Conservation (phyloP, 2,888 invertebrate genomes). For the Tenthredo mesomela region DNA sequence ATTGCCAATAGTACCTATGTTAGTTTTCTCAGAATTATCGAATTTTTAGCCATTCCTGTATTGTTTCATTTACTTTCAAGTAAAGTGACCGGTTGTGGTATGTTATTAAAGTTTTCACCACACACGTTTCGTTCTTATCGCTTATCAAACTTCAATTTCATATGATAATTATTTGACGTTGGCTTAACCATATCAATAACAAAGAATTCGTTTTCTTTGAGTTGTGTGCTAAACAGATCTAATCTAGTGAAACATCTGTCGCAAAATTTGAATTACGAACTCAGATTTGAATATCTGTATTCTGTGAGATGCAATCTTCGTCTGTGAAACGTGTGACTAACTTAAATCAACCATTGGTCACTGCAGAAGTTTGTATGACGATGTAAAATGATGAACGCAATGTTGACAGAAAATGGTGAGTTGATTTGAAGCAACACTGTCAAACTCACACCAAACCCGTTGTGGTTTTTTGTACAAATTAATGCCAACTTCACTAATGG, state of each 20-base stretch:
- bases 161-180: not conserved
- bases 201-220: not conserved
- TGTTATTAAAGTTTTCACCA: constrained; percentile 7
- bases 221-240: no score
- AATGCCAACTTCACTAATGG: not conserved
- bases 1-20: constrained; percentile 5
- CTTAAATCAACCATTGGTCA: not conserved
- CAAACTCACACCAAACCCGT: not conserved
- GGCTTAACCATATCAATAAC: not conserved
- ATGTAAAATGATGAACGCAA: not conserved
- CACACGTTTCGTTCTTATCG: not conserved
- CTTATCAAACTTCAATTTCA: not conserved
- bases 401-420: not conserved
- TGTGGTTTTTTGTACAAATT: not conserved
- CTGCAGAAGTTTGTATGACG: not conserved
- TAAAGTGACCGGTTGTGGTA: not conserved
- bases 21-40: not conserved
- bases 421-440: not conserved
- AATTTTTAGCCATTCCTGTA: not conserved
- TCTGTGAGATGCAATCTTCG: not conserved
- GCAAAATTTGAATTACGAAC: not conserved
- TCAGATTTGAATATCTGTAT: not conserved
- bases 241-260: not conserved
- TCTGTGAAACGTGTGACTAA: not conserved
- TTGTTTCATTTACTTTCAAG: not conserved